Percentiles rank a stretch among this genome's conserved stretches.
phyloP scores from a whole-genome alignment of 2,113 vertebrate species.

The Myocastor coypus region DNA sequence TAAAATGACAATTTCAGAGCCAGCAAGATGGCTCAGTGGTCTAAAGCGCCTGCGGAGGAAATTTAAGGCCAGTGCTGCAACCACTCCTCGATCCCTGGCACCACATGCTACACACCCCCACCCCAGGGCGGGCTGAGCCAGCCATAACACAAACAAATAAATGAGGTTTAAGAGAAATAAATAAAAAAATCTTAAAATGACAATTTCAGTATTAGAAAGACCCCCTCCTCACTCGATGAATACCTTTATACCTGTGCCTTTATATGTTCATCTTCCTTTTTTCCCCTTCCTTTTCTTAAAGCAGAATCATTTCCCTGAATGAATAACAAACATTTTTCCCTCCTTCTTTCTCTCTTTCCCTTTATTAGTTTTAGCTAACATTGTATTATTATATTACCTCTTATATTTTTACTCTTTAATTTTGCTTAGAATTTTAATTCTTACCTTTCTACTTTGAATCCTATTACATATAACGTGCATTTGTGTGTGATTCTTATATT shows the following conservation, averaged over 20 bases:
- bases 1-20: not conserved
- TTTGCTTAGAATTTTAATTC: slow-evolving; percentile 43
- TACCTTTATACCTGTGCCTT: not conserved
- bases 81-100: too few relatives aligned
- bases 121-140: too few relatives aligned
- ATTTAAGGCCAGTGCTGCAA: too few relatives aligned
- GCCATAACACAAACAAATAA: too few relatives aligned
- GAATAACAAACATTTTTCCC: slow-evolving; percentile 10
- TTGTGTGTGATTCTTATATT: not conserved
- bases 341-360: not conserved
- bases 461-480: not conserved
- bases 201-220: slow-evolving; percentile 1
- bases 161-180: too few relatives aligned
- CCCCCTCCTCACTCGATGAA: not conserved
- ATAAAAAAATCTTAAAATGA: not conserved
- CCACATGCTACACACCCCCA: too few relatives aligned
- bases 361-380: slow-evolving; percentile 36
- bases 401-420: slow-evolving; percentile 37
- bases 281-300: not conserved
- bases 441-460: slow-evolving; percentile 17
- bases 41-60: too few relatives aligned
- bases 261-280: not conserved
- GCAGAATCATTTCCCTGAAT: not conserved
- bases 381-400: slow-evolving; percentile 23
- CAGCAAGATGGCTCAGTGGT: too few relatives aligned